phyloP scores from a whole-genome alignment of 2,113 vertebrate genomes.

The Pedetes capensis region DNA sequence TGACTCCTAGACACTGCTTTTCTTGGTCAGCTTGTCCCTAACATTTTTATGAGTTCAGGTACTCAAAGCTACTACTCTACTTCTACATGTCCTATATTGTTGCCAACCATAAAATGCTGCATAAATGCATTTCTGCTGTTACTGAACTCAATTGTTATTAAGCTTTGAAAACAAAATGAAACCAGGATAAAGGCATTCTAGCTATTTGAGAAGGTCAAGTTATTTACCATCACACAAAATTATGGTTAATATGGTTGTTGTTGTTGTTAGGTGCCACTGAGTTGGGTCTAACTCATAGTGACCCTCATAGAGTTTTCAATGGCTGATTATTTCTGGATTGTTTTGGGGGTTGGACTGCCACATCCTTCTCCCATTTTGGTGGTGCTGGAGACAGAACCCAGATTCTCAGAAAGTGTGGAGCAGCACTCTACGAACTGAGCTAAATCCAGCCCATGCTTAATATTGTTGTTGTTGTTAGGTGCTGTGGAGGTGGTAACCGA shows the following conservation, averaged over 20 bases:
- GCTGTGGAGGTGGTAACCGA: no score
- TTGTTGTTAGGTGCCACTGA: no score
- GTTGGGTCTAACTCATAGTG: no score
- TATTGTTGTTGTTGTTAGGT: no score
- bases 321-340: no score
- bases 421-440: no score
- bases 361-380: no score
- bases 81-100: neutral
- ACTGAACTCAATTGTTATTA: neutral
- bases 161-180: conserved; percentile 37
- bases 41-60: neutral
- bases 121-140: neutral
- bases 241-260: neutral
- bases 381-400: no score
- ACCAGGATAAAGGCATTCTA: neutral
- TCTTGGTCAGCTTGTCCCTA: neutral
- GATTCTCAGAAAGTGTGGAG: no score
- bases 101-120: neutral
- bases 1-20: neutral
- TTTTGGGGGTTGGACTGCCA: no score
- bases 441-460: no score
- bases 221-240: neutral
- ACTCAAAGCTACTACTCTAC: neutral
- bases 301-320: no score
- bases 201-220: neutral